These are phyloP conservation scores for Osmerus eperlanus DNA, from an alignment of 2,113 vertebrate genomes.

Conservation along the genomic window DNA sequence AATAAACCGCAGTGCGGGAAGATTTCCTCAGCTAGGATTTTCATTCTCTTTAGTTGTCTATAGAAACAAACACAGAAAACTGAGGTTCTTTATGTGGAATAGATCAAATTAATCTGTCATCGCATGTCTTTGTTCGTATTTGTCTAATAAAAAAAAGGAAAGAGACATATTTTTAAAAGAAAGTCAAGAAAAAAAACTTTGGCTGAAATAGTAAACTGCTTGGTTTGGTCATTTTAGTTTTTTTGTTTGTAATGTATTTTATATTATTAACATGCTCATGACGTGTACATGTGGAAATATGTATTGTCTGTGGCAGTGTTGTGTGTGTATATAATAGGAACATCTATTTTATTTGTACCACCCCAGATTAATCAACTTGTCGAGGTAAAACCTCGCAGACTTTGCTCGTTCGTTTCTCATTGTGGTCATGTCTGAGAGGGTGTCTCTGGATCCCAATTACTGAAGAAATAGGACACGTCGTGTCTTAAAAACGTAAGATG, in stretches of 20 bases:
- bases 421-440: background rate
- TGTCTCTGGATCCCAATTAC: constrained; percentile 23
- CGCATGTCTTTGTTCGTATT: background rate
- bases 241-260: background rate
- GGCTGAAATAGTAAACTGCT: too few species aligned
- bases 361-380: too few species aligned
- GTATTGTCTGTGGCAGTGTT: background rate
- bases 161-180: too few species aligned
- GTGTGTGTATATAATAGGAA: too few species aligned
- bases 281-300: background rate
- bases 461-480: constrained; percentile 16
- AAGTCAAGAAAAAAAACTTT: too few species aligned
- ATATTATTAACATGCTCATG: background rate
- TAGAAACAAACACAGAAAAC: too few species aligned
- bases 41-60: too few species aligned
- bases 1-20: constrained; percentile 26
- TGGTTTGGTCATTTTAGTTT: too few species aligned
- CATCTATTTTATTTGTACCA: too few species aligned
- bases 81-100: background rate
- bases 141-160: too few species aligned
- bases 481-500: constrained; percentile 3
- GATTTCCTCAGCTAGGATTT: background rate
- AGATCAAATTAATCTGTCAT: too few species aligned
- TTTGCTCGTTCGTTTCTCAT: background rate
- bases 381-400: too few species aligned